A percentile compares a stretch with the other conserved stretches of the same genome.
phyloP scores from a whole-genome alignment of 2,888 invertebrate genomes.

The Bugulina stolonifera region DNA sequence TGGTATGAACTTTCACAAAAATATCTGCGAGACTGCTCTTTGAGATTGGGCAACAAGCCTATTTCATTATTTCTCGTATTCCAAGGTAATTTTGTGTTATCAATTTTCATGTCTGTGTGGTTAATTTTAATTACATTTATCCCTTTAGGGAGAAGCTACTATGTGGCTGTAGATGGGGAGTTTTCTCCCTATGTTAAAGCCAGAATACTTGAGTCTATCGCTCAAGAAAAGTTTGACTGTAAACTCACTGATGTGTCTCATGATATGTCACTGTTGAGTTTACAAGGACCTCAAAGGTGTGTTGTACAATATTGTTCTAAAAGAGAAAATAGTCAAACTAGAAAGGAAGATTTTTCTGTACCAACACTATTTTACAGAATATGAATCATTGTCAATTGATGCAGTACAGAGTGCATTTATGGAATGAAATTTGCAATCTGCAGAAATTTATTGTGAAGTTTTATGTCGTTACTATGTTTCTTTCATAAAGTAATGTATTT shows the following conservation, averaged over 20 bases:
- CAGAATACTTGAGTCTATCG: slow-evolving; percentile 67
- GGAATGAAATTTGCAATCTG: too few relatives aligned
- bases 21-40: too few relatives aligned
- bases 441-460: too few relatives aligned
- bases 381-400: too few relatives aligned
- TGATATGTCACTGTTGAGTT: slow-evolving; percentile 72
- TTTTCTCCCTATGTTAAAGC: slow-evolving; percentile 70
- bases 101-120: background rate
- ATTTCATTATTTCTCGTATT: too few relatives aligned
- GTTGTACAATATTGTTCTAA: too few relatives aligned
- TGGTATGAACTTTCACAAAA: slow-evolving; percentile 46
- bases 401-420: too few relatives aligned
- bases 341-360: background rate
- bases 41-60: background rate
- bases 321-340: too few relatives aligned
- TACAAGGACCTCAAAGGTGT: slow-evolving; percentile 78
- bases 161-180: slow-evolving; percentile 75
- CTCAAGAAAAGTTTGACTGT: slow-evolving; percentile 67
- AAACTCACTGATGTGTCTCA: slow-evolving; percentile 70
- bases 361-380: background rate
- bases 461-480: background rate
- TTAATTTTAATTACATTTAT: background rate
- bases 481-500: background rate
- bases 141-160: slow-evolving; percentile 68
- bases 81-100: too few relatives aligned